Percentiles rank a stretch among this genome's conserved stretches.
These are phyloP conservation scores for Poecilia latipinna DNA, from an alignment of 2,113 vertebrate species.

Conservation along the genomic window DNA sequence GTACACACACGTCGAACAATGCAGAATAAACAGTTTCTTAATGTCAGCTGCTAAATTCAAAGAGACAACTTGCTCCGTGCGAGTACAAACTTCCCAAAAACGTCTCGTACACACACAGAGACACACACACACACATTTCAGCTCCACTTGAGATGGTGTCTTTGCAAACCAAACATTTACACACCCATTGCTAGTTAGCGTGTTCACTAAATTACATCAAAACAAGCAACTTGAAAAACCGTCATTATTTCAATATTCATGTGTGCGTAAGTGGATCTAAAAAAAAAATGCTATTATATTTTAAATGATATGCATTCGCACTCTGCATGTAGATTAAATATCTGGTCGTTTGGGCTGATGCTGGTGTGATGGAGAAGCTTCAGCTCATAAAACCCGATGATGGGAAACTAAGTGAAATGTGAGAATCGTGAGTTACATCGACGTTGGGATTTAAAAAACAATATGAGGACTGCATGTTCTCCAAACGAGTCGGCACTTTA, in stretches of 20 bases:
- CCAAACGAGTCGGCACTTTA: too few relatives aligned
- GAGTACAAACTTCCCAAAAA: conserved; percentile 43
- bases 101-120: not conserved
- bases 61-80: conserved; percentile 41
- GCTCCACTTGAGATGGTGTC: not conserved
- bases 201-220: not conserved
- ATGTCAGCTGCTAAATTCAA: conserved; percentile 61
- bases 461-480: too few relatives aligned
- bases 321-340: not conserved
- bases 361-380: not conserved
- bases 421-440: too few relatives aligned
- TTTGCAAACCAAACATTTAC: not conserved
- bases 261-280: too few relatives aligned
- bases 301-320: not conserved
- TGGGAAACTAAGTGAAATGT: too few relatives aligned
- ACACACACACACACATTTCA: not conserved
- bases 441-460: too few relatives aligned
- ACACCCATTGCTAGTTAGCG: not conserved
- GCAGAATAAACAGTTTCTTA: conserved; percentile 60
- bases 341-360: not conserved
- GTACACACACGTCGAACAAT: conserved; percentile 16
- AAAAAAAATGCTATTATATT: too few relatives aligned
- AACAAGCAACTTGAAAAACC: too few relatives aligned
- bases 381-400: too few relatives aligned
- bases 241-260: too few relatives aligned